Base-by-base conservation (phyloP, 2,888 invertebrate genomes). In the Lochmaea crataegi region DNA sequence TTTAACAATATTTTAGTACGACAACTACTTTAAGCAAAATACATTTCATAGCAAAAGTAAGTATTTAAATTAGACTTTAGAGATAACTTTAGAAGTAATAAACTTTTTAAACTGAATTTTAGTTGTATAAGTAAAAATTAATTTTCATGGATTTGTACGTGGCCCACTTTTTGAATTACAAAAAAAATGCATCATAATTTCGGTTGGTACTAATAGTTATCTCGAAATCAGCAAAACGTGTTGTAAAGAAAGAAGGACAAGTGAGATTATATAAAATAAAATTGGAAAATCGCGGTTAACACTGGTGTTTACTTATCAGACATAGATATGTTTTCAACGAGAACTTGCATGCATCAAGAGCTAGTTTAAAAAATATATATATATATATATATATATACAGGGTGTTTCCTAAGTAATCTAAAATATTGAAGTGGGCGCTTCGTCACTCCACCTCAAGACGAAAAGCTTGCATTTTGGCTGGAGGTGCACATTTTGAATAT, bases 341-440 rank as follows among this genome's bases (percentile, higher is more conserved):
- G 58, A 58, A 58, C 2, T 58, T 58, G 58, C 58, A 58, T 58
- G 58, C 32, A 58, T 58, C 58, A 58, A 58, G 58, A 26, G 16
- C 14, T 26, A 1, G 11, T 16, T 16, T 53, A 11, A n/a, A 53
- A 18, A 18, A 18, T 9, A 11, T 10, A 7, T 42, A 26, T 4
- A 26, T 26, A 10, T 42, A 42, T 7, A 42, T 5, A 11, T 42
- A 26, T 26, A 10, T 42, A 42, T 42, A 42, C 4, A 42, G n/a
- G n/a, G n/a, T n/a, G n/a, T n/a, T n/a, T n/a, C n/a, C n/a, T n/a
- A n/a, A n/a, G n/a, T n/a, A n/a, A n/a, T n/a, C n/a, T n/a, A n/a
- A n/a, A n/a, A n/a, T n/a, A n/a, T n/a, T n/a, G n/a, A n/a, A n/a
- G n/a, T n/a, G n/a, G n/a, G n/a, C n/a, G n/a, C n/a, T n/a, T n/a